Percentiles rank a stretch among this genome's conserved stretches.
Evolutionary conservation across 2,888 invertebrate species (phyloP).

Genomic region (Operophtera brumata): DNA sequence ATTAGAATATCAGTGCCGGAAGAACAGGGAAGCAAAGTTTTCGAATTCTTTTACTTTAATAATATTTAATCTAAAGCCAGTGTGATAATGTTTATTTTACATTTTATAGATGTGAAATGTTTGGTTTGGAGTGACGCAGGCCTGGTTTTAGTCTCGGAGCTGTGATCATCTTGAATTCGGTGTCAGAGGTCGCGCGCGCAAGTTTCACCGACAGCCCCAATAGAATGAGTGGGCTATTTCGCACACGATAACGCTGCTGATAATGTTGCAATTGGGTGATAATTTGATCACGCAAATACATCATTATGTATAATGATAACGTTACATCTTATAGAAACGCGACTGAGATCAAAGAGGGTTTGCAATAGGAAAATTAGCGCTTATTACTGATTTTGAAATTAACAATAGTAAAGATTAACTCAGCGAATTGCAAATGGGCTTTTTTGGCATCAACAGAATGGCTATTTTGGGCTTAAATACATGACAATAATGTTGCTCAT

Average conservation of each 20-base stretch:
- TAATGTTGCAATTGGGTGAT: constrained; percentile 54
- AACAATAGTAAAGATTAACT: not conserved
- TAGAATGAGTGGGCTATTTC: constrained; percentile 61
- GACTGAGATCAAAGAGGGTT: constrained; percentile 8
- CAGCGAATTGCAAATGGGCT: too few species aligned
- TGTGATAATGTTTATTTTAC: not conserved
- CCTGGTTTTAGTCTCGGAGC: constrained; percentile 59
- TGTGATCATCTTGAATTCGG: constrained; percentile 66
- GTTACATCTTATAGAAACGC: constrained; percentile 27
- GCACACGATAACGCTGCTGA: constrained; percentile 48
- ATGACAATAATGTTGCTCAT: too few species aligned
- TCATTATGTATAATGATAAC: constrained; percentile 38
- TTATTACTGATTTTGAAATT: not conserved
- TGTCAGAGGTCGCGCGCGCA: constrained; percentile 68
- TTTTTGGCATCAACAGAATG: too few species aligned
- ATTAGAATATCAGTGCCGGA: not conserved
- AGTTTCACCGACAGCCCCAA: constrained; percentile 57
- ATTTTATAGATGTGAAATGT: not conserved
- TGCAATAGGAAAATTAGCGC: constrained; percentile 8
- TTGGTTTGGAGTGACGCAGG: constrained; percentile 4
- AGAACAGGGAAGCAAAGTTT: not conserved
- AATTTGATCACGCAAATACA: constrained; percentile 41
- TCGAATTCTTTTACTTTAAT: too few species aligned
- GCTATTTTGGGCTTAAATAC: too few species aligned
- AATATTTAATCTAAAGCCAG: too few species aligned